These are phyloP conservation scores for Papilio helenus DNA, from an alignment of 1,140 invertebrate genomes.

Conservation along the genomic window DNA sequence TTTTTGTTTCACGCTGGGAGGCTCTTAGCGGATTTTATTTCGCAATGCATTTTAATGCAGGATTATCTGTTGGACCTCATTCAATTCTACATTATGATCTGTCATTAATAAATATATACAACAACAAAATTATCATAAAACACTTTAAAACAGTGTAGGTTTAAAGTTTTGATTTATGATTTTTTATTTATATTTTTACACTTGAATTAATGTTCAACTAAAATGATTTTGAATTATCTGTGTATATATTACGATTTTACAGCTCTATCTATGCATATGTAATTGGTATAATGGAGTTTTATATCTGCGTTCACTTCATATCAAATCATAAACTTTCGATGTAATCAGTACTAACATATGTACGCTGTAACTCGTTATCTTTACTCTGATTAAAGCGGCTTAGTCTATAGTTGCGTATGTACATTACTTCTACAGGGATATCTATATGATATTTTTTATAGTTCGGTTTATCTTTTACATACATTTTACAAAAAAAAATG, in stretches of 20 bases:
- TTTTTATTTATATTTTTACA: not conserved
- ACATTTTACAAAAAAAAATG: not conserved
- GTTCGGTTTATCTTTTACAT: slow-evolving; percentile 17
- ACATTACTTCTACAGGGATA: slow-evolving; percentile 6
- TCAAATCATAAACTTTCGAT: slow-evolving; percentile 27
- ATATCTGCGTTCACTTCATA: slow-evolving; percentile 1
- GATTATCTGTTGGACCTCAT: slow-evolving; percentile 56
- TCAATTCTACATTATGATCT: slow-evolving; percentile 54
- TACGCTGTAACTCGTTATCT: slow-evolving; percentile 19
- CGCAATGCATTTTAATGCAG: slow-evolving; percentile 71
- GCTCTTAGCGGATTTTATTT: slow-evolving; percentile 60
- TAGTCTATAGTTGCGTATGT: not conserved
- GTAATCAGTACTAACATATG: slow-evolving; percentile 23
- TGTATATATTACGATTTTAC: not conserved
- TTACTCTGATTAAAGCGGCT: slow-evolving; percentile 18
- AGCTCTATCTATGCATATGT: not conserved
- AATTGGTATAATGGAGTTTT: not conserved
- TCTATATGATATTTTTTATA: slow-evolving; percentile 23
- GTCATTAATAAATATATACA: slow-evolving; percentile 47
- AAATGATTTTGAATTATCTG: not conserved
- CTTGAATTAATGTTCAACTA: not conserved
- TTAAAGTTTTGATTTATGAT: not conserved
- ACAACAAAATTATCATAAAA: not conserved
- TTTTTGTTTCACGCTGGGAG: slow-evolving; percentile 69
- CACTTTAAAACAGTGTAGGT: not conserved